Conservation (phyloP, 2,888 invertebrate species). For the Agonopterix heracliana region DNA sequence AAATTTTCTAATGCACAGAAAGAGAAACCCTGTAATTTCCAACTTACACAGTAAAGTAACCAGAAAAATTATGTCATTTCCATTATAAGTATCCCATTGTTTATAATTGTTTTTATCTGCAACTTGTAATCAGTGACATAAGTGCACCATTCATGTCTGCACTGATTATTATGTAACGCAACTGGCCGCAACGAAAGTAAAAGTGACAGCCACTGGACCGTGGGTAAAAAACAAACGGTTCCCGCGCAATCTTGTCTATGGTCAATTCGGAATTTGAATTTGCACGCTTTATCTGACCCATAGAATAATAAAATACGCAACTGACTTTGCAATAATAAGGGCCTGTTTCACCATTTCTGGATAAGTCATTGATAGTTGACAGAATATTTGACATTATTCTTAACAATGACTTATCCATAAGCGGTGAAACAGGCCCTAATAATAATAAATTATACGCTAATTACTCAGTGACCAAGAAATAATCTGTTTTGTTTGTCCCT, state of each 20-base stretch:
- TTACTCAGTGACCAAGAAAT: no score
- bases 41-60: slow-evolving; percentile 1
- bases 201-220: slow-evolving; percentile 48
- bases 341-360: no score
- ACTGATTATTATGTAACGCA: slow-evolving; percentile 48
- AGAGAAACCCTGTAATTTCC: slow-evolving; percentile 11
- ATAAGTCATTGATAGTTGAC: no score
- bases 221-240: slow-evolving; percentile 29
- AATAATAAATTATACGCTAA: no score
- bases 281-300: no score
- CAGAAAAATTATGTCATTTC: slow-evolving; percentile 13
- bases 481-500: no score
- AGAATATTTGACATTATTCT: no score
- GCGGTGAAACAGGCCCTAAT: no score
- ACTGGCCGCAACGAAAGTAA: slow-evolving; percentile 61
- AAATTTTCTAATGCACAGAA: neutral
- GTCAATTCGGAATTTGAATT: neutral
- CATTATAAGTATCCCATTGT: slow-evolving; percentile 18
- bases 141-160: slow-evolving; percentile 38
- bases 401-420: no score
- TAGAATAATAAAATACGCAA: no score
- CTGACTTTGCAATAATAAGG: no score
- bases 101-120: slow-evolving; percentile 14
- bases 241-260: slow-evolving; percentile 21
- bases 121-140: slow-evolving; percentile 32